These are phyloP conservation scores for Rhamnusium bicolor DNA, from an alignment of 2,888 invertebrate species.

Conservation along the genomic window DNA sequence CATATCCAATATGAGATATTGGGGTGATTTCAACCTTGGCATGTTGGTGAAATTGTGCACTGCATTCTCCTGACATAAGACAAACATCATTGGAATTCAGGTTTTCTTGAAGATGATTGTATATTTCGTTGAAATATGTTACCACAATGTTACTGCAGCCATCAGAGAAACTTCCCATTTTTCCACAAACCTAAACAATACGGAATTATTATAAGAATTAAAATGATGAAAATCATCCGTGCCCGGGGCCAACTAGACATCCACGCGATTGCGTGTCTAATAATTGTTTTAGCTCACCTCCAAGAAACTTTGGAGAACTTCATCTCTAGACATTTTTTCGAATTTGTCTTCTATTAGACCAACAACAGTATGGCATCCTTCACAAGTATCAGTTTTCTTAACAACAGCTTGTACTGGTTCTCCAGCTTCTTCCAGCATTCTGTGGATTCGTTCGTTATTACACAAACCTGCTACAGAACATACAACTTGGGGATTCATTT, in stretches of 20 bases:
- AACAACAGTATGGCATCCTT: conserved; percentile 74
- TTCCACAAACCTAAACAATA: conserved; percentile 76
- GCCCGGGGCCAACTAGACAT: too few relatives aligned
- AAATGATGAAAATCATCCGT: neutral
- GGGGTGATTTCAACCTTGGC: conserved; percentile 74
- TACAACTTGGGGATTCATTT: conserved; percentile 93
- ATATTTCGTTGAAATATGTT: conserved; percentile 82
- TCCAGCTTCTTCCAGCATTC: conserved; percentile 74
- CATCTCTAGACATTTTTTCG: conserved; percentile 73
- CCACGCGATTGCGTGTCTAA: too few relatives aligned
- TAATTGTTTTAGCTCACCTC: conserved; percentile 71
- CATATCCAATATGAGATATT: conserved; percentile 74
- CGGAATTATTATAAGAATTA: too few relatives aligned
- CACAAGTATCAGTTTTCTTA: conserved; percentile 60
- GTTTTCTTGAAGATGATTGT: conserved; percentile 76
- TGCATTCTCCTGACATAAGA: conserved; percentile 84
- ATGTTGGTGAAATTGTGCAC: conserved; percentile 78
- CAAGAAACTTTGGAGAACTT: conserved; percentile 74
- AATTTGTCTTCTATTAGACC: conserved; percentile 74
- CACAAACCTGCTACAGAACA: conserved; percentile 92
- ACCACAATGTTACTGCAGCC: conserved; percentile 84
- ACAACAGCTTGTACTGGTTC: conserved; percentile 15
- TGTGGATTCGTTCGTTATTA: conserved; percentile 83
- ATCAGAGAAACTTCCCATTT: conserved; percentile 83
- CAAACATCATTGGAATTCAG: conserved; percentile 80